Evolutionary conservation across 2,797 vertebrate genomes (phyloP), one percentile per base, ranked within the genome.

Genomic region (Meda fulgida): DNA sequence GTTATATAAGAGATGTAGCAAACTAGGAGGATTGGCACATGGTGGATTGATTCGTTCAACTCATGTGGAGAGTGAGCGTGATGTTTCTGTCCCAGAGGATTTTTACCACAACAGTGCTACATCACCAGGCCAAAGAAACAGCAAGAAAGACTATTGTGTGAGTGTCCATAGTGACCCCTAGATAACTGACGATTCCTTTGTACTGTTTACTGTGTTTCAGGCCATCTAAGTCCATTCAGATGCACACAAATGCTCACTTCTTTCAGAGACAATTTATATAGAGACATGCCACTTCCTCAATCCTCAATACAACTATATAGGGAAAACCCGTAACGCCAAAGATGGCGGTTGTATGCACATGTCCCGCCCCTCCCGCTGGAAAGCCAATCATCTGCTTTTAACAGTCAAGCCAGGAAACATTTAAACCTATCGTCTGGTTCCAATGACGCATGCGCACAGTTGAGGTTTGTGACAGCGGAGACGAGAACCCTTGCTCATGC

Each of bases 81-180:
- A 16, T 14, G 51, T 29, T 72, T 63, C 53, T 72, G 53, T 46
- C 80, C 53, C 40, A n/a, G 19, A 48, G 6, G 53, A 48, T 10
- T 48, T 75, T 19, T 13, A 65, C 26, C 66, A 38, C 48, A 58
- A 55, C 66, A 53, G 4, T 55, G 7, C 2, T 16, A 75, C 43
- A 75, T n/a, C 71, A 65, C 23, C 46, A 67, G 29, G 5, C 26
- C 55, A 65, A 63, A 83, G 55, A 75, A 65, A 75, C 40, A 14
- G 43, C 78, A 48, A 21, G 40, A 66, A 26, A 26, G 31, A 63
- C 58, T 48, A 51, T 31, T 43, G 11, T 36, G 18, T 7, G 10
- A 40, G 77, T 65, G n/a, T 46, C 40, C 55, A 38, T 11, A 66
- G 51, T 72, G n/a, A 58, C 80, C 80, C 34, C 79, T 36, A 40